Percentiles rank a stretch among this genome's conserved stretches.
Evolutionary conservation across 2,113 vertebrate species (phyloP).

Genomic region (Bettongia penicillata): DNA sequence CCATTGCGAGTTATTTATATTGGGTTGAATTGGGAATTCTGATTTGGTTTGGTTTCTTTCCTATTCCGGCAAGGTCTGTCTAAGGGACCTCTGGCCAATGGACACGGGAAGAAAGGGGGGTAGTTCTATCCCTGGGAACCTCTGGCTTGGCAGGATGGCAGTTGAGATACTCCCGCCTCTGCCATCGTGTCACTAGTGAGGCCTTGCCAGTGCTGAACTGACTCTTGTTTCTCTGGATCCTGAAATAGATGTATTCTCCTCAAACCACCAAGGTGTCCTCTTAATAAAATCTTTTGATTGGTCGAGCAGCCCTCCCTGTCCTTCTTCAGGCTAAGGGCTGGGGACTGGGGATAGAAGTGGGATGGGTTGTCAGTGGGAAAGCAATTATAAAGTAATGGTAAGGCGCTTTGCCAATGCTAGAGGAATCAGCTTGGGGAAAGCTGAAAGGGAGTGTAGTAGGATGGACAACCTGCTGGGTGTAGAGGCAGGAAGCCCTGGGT

Average conservation of each 20-base stretch:
- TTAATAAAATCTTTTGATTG: slow-evolving; percentile 84
- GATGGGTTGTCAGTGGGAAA: not conserved
- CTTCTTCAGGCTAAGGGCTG: slow-evolving; percentile 50
- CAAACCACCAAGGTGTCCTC: slow-evolving; percentile 74
- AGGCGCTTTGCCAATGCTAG: not conserved
- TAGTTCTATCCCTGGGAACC: slow-evolving; percentile 51
- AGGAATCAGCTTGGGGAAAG: not conserved
- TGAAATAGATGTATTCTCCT: slow-evolving; percentile 77
- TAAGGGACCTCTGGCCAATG: slow-evolving; percentile 66
- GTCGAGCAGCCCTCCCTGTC: slow-evolving; percentile 64
- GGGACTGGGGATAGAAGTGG: not conserved
- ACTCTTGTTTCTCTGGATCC: slow-evolving; percentile 81
- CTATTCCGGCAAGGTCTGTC: slow-evolving; percentile 26
- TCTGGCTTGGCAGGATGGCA: not conserved
- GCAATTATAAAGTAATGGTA: not conserved
- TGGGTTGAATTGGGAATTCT: slow-evolving; percentile 61
- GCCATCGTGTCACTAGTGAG: slow-evolving; percentile 63
- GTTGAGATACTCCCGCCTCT: slow-evolving; percentile 59
- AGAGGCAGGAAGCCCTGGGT: not conserved
- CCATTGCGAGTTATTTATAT: slow-evolving; percentile 85
- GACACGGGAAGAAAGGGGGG: slow-evolving; percentile 77
- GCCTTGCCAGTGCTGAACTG: slow-evolving; percentile 78
- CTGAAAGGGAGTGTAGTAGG: not conserved
- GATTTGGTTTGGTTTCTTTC: slow-evolving; percentile 57
- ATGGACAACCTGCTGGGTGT: not conserved